Base-by-base conservation (phyloP, 2,888 invertebrate species). In the Leucoma salicis region DNA sequence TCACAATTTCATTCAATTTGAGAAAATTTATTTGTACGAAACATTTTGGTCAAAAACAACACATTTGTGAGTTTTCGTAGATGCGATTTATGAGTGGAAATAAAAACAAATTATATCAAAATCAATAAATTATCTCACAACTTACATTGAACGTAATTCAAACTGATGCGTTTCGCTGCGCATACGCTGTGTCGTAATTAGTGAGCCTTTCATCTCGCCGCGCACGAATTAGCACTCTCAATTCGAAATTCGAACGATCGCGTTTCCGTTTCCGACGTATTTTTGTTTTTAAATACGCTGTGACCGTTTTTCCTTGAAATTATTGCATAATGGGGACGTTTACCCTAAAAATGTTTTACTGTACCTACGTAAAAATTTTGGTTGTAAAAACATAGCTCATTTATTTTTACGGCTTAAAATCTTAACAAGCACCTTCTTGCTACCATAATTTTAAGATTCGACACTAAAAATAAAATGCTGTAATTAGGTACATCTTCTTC, bases 131-230 rank as follows among this genome's bases (percentile, higher is more conserved):
- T 0, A 35, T 34, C 47, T 47, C 31, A 29, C 39, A 49, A 55
- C 49, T 52, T 58, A 42, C 13, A 49, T 36, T 18, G 28, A n/a
- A 42, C 42, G 62, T 63, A 65, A 72, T 71, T 70, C 63, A 63
- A 79, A 80, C 69, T 74, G 67, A 78, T 78, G 75, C 80, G 73
- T 77, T 74, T 67, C 71, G 74, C 47, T 75, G 79, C 81, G 83
- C 81, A 61, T 65, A 71, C 82, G 83, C 81, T 49, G 52, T 65
- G 47, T 55, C 46, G 62, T 79, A 80, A 84, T 82, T 84, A 80
- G 78, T 57, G 59, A 42, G 56, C 46, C 71, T 86, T 86, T 86
- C 84, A 86, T 85, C 81, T 82, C 70, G 76, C 82, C 78, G 80
- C 79, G 77, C 70, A 71, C 80, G 77, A 80, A 82, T 84, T 78